Evolutionary conservation across 2,888 invertebrate species (phyloP), one percentile per base, ranked within the genome.

Genomic region (Amblyjoppa proteus): DNA sequence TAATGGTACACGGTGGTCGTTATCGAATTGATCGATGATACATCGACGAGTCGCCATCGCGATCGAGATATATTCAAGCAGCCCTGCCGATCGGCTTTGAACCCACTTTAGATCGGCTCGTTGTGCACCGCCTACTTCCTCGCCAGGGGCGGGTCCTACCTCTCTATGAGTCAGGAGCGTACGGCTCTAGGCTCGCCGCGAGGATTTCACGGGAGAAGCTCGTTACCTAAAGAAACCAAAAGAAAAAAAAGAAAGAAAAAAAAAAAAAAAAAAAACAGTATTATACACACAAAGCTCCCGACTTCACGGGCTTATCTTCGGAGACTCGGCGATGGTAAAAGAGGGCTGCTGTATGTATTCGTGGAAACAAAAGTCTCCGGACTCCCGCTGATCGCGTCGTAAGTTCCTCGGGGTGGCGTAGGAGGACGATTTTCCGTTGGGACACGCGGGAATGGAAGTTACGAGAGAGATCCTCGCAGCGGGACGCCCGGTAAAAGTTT

Each of bases 91-190:
- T 87, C 87, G 85, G 80, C 64, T 85, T 87, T 88, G 88, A 87
- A 88, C 88, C 82, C 89, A 89, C 89, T 91, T 90, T 90, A 89
- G 89, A 90, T 88, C 89, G 89, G 87, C 88, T 88, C 83, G 49
- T 68, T 87, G 89, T 89, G 89, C 89, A 87, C 91, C 92, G 92
- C 92, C 92, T 92, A 91, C 92, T 91, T 90, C 90, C 90, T 91
- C 89, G 88, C 83, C 90, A 90, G 91, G 89, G 92, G 92, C 92
- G 92, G 88, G 92, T 92, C 92, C 91, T 92, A 92, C 89, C 89
- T 90, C 90, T 90, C 92, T 92, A 92, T 91, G 91, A 91, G 86
- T 87, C 92, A 92, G 92, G 91, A 87, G 88, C 92, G 92, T 92
- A 89, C 85, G 81, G 80, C 86, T 86, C 20, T 71, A 13, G 31